Evolutionary conservation across 2,888 invertebrate genomes (phyloP), one percentile per base, ranked within the genome.

Genomic region (Drosophila stalkeri): DNA sequence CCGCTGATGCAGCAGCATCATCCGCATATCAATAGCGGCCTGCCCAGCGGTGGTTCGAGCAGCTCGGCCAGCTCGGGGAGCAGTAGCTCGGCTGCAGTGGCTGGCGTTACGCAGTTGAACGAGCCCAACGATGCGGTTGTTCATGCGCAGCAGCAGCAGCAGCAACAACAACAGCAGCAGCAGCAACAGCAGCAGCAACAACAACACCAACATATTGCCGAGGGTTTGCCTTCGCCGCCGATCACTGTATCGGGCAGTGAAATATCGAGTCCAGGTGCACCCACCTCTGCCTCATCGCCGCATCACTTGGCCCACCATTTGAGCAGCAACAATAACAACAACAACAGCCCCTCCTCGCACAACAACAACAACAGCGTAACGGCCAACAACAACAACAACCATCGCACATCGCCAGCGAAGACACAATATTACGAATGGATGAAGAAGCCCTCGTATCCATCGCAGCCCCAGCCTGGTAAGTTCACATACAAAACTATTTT

Each of bases 371-470:
- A 80, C 56, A 89, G 67, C 56, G 70, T 75, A 27, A 73, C 83
- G 43, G 65, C 60, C 41, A 83, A 81, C 55, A 89, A 81, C 55
- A 89, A 81, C 72, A 83, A 81, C 72, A 83, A 82, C 51, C 84
- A 95, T 91, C 94, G 86, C 81, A 77, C 81, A 51, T 94, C 95
- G 44, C 96, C 96, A 35, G 95, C 96, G 23, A 95, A 97, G 79
- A 97, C 97, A 0, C 98, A 95, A 92, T 92, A 90, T 65, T 98
- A 95, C 92, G 97, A 97, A 87, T 98, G 98, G 98, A 98, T 98
- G 96, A 98, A 97, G 93, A 97, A 97, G 92, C 96, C 96, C 0
- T 95, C 97, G 60, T 97, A 97, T 93, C 97, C 97, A 90, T 95
- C 95, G 77, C 97, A 97, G 91, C 97, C 97, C 3, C 97, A 96